Evolutionary conservation across 2,888 invertebrate genomes (phyloP).

Genomic region (Cantharis rufa): DNA sequence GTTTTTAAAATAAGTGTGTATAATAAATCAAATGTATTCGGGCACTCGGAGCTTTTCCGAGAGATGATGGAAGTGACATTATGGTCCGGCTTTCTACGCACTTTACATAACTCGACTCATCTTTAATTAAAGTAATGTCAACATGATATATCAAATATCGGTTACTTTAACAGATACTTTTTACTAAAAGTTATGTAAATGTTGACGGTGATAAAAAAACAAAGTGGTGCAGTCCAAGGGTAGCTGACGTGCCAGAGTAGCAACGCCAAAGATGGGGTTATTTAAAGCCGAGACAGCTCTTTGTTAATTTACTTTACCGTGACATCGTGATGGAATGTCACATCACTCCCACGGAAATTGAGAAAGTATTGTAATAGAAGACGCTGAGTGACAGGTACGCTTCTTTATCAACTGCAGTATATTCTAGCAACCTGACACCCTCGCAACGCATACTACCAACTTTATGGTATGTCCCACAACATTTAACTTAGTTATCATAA

Average conservation of each 20-base stretch:
- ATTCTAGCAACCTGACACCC: constrained; percentile 50
- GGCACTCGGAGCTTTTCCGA: constrained; percentile 29
- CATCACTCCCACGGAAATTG: constrained; percentile 55
- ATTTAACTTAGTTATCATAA: neutral
- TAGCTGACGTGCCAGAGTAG: constrained; percentile 43
- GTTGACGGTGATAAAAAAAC: constrained; percentile 51
- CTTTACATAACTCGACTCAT: constrained; percentile 24
- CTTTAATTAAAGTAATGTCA: constrained; percentile 24
- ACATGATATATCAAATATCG: constrained; percentile 17
- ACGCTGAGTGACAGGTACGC: constrained; percentile 54
- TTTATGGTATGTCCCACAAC: constrained; percentile 44
- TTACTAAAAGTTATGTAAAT: constrained; percentile 34
- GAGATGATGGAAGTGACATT: constrained; percentile 30
- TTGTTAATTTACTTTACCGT: constrained; percentile 56
- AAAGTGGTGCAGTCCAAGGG: constrained; percentile 26
- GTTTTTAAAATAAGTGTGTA: constrained; percentile 45
- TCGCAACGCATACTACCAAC: constrained; percentile 47
- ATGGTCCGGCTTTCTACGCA: constrained; percentile 20
- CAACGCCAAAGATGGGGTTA: constrained; percentile 48
- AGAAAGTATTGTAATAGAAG: constrained; percentile 56
- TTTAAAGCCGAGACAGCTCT: constrained; percentile 53
- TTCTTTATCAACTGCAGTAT: constrained; percentile 56
- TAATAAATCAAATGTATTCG: constrained; percentile 47
- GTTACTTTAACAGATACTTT: constrained; percentile 16
- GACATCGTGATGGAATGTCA: constrained; percentile 55